Percentiles rank a stretch among this genome's conserved stretches.
phyloP scores from a whole-genome alignment of 2,888 invertebrate genomes.

The Notodonta dromedarius region DNA sequence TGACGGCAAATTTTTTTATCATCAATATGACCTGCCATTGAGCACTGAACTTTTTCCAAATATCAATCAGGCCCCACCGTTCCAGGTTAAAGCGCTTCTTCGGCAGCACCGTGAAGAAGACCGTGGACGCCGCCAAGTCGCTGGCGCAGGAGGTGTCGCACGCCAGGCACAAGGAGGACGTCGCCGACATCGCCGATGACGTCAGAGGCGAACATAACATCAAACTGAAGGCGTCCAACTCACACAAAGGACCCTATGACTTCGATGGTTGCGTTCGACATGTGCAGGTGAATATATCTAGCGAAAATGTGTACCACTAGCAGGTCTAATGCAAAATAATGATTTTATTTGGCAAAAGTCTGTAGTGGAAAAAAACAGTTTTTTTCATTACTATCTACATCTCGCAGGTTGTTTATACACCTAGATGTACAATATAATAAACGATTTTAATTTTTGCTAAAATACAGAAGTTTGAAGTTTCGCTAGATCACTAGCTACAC shows the following conservation, averaged over 20 bases:
- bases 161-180: constrained; percentile 94
- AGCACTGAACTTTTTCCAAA: background rate
- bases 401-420: no score
- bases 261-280: constrained; percentile 95
- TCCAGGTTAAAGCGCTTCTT: constrained; percentile 90
- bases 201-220: constrained; percentile 91
- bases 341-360: no score
- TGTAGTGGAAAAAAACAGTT: no score
- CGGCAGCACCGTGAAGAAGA: constrained; percentile 95
- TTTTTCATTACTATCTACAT: no score
- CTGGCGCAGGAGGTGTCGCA: constrained; percentile 95
- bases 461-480: no score
- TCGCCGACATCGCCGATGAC: constrained; percentile 93
- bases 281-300: constrained; percentile 86
- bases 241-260: constrained; percentile 98
- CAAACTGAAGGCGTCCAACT: constrained; percentile 96
- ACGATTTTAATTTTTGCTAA: no score
- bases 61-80: background rate
- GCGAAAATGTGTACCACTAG: no score
- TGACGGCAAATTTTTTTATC: no score
- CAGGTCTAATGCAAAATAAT: no score
- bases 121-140: constrained; percentile 95
- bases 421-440: no score
- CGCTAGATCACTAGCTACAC: no score
- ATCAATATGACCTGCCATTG: no score